phyloP scores from a whole-genome alignment of 2,888 invertebrate species.

The Automeris io region DNA sequence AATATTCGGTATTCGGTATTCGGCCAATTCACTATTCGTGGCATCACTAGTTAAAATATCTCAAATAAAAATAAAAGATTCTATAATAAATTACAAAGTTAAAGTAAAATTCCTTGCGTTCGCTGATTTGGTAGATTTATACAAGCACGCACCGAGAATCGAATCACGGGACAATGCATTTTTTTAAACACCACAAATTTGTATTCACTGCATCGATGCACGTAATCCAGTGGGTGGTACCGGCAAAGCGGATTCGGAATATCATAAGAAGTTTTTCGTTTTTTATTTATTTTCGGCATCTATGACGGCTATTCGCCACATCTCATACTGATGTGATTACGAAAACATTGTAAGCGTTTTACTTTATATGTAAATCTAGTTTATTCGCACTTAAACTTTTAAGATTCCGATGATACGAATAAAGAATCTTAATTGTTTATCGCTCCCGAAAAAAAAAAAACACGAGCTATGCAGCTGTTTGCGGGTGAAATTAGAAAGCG shows the following conservation, averaged over 20 bases:
- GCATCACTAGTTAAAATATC: no score
- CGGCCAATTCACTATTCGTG: no score
- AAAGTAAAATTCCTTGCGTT: slow-evolving; percentile 27
- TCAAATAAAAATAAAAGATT: neutral
- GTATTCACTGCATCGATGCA: slow-evolving; percentile 59
- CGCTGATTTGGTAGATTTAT: slow-evolving; percentile 43
- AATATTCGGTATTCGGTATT: no score
- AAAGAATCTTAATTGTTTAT: no score
- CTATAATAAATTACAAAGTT: slow-evolving; percentile 15
- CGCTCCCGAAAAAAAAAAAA: no score
- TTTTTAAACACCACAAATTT: slow-evolving; percentile 42
- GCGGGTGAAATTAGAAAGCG: no score
- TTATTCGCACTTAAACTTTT: no score
- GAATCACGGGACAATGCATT: slow-evolving; percentile 59
- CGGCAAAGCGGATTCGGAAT: slow-evolving; percentile 47
- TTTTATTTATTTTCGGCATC: slow-evolving; percentile 23
- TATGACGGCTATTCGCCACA: slow-evolving; percentile 8
- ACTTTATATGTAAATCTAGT: no score
- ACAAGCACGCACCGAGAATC: slow-evolving; percentile 47
- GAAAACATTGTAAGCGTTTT: no score
- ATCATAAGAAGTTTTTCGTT: slow-evolving; percentile 44
- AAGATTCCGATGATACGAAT: no score
- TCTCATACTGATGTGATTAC: no score
- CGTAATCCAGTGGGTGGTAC: slow-evolving; percentile 66
- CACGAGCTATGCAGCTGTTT: no score